Evolutionary conservation across 2,797 vertebrate genomes (phyloP).

Genomic region (Sarcoramphus papa): DNA sequence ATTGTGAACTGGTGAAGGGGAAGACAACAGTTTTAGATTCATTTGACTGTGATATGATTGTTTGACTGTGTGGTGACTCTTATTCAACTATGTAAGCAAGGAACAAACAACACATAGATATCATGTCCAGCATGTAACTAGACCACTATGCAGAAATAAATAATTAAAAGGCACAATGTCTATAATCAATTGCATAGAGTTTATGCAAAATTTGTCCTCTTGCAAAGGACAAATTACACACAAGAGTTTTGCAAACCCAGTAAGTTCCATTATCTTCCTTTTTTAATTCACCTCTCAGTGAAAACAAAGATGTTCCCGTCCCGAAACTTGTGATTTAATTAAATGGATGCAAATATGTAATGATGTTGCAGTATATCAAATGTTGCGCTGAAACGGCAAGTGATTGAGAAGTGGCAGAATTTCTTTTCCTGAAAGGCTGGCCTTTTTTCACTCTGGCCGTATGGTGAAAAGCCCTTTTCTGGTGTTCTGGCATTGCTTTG

Average conservation of each 20-base stretch:
- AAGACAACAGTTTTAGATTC: too few species aligned
- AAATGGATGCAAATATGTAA: conserved; percentile 74
- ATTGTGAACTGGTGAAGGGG: too few species aligned
- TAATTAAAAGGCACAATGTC: too few species aligned
- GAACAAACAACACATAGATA: too few species aligned
- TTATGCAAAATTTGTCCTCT: conserved; percentile 68
- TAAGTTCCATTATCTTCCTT: conserved; percentile 67
- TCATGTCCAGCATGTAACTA: too few species aligned
- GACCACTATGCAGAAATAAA: too few species aligned
- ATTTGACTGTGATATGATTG: too few species aligned
- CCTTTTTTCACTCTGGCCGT: conserved; percentile 66
- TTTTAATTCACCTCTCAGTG: conserved; percentile 64
- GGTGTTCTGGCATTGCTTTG: conserved; percentile 66
- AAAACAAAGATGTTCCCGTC: conserved; percentile 78
- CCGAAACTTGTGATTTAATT: conserved; percentile 75
- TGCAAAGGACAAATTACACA: conserved; percentile 75
- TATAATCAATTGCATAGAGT: conserved; percentile 58
- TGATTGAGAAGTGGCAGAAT: conserved; percentile 24
- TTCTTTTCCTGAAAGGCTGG: conserved; percentile 62
- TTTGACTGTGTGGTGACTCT: too few species aligned
- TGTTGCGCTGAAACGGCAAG: conserved; percentile 57
- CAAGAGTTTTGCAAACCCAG: conserved; percentile 45
- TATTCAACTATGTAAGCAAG: too few species aligned
- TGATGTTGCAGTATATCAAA: conserved; percentile 71
- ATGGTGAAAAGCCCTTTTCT: conserved; percentile 73